phyloP scores from a whole-genome alignment of 2,113 vertebrate species.

The Gavia stellata region DNA sequence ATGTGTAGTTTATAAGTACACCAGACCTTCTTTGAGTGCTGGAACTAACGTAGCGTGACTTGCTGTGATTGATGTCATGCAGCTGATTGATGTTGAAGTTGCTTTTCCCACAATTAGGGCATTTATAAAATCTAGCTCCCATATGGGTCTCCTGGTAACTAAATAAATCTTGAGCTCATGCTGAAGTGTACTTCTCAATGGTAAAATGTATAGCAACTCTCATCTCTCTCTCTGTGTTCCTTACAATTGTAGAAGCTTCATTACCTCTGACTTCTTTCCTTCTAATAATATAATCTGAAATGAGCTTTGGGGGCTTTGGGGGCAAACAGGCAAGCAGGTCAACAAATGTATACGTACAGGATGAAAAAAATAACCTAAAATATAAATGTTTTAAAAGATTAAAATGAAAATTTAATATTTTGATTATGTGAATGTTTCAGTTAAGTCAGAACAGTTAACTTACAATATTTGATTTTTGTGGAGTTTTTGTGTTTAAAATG shows the following conservation, averaged over 20 bases:
- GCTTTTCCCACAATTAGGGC: neutral
- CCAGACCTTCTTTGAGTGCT: neutral
- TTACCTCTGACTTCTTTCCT: neutral
- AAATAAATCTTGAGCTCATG: neutral
- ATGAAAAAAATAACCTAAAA: neutral
- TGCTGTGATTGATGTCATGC: neutral
- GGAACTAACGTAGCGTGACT: conserved; percentile 12
- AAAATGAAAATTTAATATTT: neutral
- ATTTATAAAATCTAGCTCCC: conserved; percentile 23
- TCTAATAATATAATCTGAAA: neutral
- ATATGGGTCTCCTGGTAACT: neutral
- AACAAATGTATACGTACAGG: neutral
- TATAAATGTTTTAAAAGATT: neutral
- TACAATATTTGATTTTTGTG: neutral
- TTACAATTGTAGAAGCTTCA: neutral
- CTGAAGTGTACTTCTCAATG: neutral
- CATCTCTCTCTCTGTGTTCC: neutral
- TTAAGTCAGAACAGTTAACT: neutral
- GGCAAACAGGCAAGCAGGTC: neutral
- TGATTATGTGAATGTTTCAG: neutral
- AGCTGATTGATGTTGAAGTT: conserved; percentile 32
- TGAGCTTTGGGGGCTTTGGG: neutral
- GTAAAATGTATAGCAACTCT: neutral
- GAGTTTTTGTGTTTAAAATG: neutral
- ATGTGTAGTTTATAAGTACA: neutral